phyloP scores from a whole-genome alignment of 2,797 vertebrate genomes.

The Falco biarmicus region DNA sequence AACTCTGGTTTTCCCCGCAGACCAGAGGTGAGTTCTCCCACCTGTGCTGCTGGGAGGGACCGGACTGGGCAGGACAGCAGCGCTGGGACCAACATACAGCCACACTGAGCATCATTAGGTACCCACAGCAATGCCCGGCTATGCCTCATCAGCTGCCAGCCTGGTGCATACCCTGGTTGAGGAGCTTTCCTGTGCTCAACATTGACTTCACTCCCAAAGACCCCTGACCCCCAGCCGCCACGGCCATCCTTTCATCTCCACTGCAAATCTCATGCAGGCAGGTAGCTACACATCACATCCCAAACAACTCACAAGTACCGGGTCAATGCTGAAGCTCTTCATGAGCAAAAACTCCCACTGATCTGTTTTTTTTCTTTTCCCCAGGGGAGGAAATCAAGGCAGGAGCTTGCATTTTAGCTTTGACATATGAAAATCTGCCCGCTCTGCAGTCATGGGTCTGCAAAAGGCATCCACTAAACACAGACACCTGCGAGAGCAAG shows the following conservation, averaged over 20 bases:
- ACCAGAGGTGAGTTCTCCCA: background rate
- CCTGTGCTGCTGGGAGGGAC: background rate
- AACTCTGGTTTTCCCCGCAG: background rate
- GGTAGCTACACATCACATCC: background rate
- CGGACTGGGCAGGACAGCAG: background rate
- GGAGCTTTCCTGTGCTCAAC: background rate
- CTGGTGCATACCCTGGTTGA: background rate
- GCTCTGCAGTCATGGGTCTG: background rate
- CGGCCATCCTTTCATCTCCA: background rate
- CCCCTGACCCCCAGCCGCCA: background rate
- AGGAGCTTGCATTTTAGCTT: background rate
- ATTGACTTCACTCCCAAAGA: background rate
- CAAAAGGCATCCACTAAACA: background rate
- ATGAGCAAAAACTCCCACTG: background rate
- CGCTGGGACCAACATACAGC: rapidly evolving
- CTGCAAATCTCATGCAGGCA: background rate
- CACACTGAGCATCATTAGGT: background rate
- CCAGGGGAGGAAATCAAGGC: background rate
- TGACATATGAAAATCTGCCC: background rate
- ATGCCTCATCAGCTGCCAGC: background rate
- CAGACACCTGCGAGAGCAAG: background rate
- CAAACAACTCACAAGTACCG: rapidly evolving
- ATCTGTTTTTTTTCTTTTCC: background rate
- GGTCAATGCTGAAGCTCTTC: background rate
- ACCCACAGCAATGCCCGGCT: background rate